Percentiles rank a stretch among this genome's conserved stretches.
phyloP scores from a whole-genome alignment of 2,113 vertebrate species.

The Megatriorchis doriae region DNA sequence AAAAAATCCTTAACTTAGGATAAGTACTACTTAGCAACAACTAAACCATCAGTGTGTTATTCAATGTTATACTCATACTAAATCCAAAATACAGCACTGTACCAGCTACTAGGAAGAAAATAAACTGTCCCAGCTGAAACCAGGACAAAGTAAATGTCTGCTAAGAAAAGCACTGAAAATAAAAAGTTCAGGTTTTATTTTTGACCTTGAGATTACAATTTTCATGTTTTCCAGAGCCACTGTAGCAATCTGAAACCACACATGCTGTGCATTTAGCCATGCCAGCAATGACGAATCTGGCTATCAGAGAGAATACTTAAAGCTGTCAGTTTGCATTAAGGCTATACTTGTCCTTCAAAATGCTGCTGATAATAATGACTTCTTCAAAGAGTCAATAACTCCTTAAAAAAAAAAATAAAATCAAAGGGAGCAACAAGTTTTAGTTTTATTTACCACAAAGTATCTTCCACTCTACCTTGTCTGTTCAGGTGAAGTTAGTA shows the following conservation, averaged over 20 bases:
- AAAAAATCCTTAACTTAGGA: no score
- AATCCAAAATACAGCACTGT: no score
- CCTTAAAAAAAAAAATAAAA: neutral
- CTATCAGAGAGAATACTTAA: slow-evolving; percentile 37
- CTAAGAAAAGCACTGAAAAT: neutral
- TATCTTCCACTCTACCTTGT: neutral
- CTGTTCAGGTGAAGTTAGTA: neutral
- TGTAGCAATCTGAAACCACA: neutral
- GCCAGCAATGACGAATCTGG: slow-evolving; percentile 25
- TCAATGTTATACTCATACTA: no score
- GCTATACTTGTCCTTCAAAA: slow-evolving; percentile 26
- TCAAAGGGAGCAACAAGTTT: neutral
- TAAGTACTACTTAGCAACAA: no score
- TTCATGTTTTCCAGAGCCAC: neutral
- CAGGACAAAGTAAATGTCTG: neutral
- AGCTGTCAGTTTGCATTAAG: slow-evolving; percentile 48
- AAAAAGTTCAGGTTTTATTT: neutral
- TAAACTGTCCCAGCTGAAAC: no score
- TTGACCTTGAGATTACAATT: slow-evolving; percentile 18
- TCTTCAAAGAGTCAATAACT: slow-evolving; percentile 18
- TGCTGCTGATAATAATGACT: slow-evolving; percentile 30
- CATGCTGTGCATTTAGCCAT: slow-evolving; percentile 27
- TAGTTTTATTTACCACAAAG: neutral
- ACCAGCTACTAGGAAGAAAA: no score
- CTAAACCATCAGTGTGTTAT: no score